Evolutionary conservation across 1,140 invertebrate species (phyloP), one percentile per base, ranked within the genome.

Genomic region (Lepidurus couesii): DNA sequence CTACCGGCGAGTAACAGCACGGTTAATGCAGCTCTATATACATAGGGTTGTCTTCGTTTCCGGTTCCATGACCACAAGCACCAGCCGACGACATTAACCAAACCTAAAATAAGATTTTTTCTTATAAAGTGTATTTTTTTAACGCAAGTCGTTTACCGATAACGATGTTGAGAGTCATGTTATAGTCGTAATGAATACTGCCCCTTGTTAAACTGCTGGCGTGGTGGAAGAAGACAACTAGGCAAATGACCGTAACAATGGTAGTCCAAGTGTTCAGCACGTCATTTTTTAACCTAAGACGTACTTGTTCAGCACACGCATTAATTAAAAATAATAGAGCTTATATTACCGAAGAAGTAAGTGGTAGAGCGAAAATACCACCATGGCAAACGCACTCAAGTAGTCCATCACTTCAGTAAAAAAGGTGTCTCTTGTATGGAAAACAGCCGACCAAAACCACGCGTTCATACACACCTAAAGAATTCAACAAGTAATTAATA

Each of bases 371-470:
- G 86, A 87, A 82, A 84, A 88, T 4, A 89, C 79, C 10, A 90
- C 87, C 73, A 89, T 83, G 16, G 85, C 86, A 81, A 88, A 87
- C 34, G 90, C 90, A 82, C 86, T 80, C 75, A 83, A 86, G 85
- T 99, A 99, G 86, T 99, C 97, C 89, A 99, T 91, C 79, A 93
- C 90, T 88, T 99, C 97, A 0, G 96, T 98, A 80, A 96, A 89
- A 76, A 89, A 88, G 81, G 89, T 91, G 85, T 98, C 97, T 83
- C 94, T 86, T 0, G 90, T 88, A 86, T 99, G 97, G 85, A 98
- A 99, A 78, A 97, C 86, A 7, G 90, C 88, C 1, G 96, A 98
- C 95, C 96, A 98, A 79, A 94, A 86, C 97, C 97, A 99, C 1
- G 92, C 92, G 87, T 97, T 92, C 26, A 94, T 86, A 80, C 91